These are phyloP conservation scores for Keiferia lycopersicella DNA, from an alignment of 2,888 invertebrate genomes.

Conservation along the genomic window DNA sequence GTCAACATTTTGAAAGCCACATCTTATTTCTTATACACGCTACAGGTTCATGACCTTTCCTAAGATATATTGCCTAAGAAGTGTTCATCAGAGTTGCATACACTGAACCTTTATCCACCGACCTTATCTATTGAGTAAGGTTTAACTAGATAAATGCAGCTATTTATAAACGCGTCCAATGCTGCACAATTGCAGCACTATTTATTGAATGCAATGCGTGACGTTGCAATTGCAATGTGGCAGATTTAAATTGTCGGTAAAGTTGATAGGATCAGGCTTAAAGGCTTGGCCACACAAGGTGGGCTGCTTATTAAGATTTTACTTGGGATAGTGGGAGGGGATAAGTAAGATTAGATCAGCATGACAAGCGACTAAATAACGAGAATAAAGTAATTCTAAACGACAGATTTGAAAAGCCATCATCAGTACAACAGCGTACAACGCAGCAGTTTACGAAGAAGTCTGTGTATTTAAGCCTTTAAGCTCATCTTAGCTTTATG, in stretches of 20 bases:
- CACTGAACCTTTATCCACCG: slow-evolving; percentile 19
- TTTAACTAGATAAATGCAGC: slow-evolving; percentile 27
- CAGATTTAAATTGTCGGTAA: slow-evolving; percentile 14
- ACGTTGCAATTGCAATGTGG: slow-evolving; percentile 18
- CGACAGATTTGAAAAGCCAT: too few relatives aligned
- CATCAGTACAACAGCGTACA: too few relatives aligned
- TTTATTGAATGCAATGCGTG: slow-evolving; percentile 18
- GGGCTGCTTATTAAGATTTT: neutral
- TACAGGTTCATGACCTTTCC: neutral
- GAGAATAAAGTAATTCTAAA: too few relatives aligned
- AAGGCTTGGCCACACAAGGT: slow-evolving; percentile 7
- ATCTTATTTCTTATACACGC: neutral
- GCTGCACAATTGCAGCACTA: slow-evolving; percentile 10
- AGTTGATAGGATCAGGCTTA: slow-evolving; percentile 13
- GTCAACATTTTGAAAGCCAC: neutral
- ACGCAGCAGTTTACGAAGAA: too few relatives aligned
- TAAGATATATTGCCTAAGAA: neutral
- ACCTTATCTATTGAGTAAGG: slow-evolving; percentile 30
- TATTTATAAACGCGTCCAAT: slow-evolving; percentile 12
- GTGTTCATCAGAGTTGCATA: slow-evolving; percentile 7
- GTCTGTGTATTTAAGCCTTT: neutral
- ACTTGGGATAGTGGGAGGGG: neutral
- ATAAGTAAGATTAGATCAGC: too few relatives aligned
- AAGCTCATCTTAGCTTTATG: too few relatives aligned
- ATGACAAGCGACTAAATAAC: too few relatives aligned